Conservation (phyloP, 2,113 vertebrate genomes). For the Perca flavescens region DNA sequence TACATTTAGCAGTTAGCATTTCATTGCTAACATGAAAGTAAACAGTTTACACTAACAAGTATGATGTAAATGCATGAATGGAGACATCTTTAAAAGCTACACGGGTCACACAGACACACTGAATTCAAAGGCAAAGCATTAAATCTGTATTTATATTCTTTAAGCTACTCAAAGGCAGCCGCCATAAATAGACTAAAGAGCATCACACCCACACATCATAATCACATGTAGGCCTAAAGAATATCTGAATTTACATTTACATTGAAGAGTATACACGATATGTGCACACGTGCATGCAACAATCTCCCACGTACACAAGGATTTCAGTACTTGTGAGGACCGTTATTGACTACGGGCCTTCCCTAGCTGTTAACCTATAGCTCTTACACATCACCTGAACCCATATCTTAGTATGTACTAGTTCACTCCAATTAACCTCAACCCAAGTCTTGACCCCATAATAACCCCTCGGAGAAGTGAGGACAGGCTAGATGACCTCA, state of each 20-base stretch:
- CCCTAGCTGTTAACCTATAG: neutral
- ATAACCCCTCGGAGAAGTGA: neutral
- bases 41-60: neutral
- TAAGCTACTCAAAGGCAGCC: conserved; percentile 54
- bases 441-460: conserved; percentile 37
- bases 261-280: neutral
- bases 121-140: conserved; percentile 41
- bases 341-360: neutral
- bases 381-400: neutral
- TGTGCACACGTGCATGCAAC: neutral
- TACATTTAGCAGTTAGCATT: neutral
- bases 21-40: neutral
- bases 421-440: conserved; percentile 37
- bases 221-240: conserved; percentile 21
- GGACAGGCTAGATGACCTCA: conserved; percentile 23
- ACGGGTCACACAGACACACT: neutral
- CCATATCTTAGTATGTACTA: neutral
- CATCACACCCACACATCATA: conserved; percentile 64
- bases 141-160: conserved; percentile 55
- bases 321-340: conserved; percentile 14
- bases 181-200: conserved; percentile 63
- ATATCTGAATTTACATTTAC: conserved; percentile 18
- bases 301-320: too few species aligned
- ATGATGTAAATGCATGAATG: conserved; percentile 19
- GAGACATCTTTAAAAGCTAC: conserved; percentile 10